Evolutionary conservation across 2,113 vertebrate species (phyloP), one percentile per base, ranked within the genome.

Genomic region (Dryoscopus gambensis): DNA sequence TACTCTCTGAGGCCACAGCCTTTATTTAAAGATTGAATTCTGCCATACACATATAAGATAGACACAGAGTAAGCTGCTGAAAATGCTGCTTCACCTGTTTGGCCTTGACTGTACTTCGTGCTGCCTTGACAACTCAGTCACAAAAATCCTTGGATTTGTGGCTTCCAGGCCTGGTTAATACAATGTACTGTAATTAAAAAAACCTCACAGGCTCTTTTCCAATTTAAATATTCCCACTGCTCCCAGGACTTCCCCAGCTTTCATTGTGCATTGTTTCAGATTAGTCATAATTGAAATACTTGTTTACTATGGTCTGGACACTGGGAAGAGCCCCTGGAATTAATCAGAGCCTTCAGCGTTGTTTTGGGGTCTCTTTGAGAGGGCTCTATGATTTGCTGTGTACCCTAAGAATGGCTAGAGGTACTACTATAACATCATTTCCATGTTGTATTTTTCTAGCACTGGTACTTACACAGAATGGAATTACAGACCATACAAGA

Each of bases 381-480:
- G 35, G 4, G 4, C 17, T 50, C 23, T 55, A 4, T 57, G 37
- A 37, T 39, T 65, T 67, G 24, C 7, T 53, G 0, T 37, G 37
- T 21, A 50, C 11, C 7, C 19, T 30, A 39, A 76, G n/a, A 87
- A 50, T 0, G 0, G 28, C 19, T 4, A 13, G 35, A 68, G 12
- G 8, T 79, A 53, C 35, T 81, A 13, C 19, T 13, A 2, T 59
- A 73, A 14, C 8, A 50, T 25, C 6, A 42, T 80, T 93, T 87
- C 39, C 0, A 0, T 5, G 2, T n/a, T 0, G 0, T 67, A 10
- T 80, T 87, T 85, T 5, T n/a, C 7, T 44, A 83, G 53, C 6
- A 5, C 5, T 33, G 49, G 40, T 88, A 39, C 23, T 77, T 60
- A 57, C 4, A 13, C 21, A 44, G 24, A 62, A 10, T 14, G 5